phyloP scores from a whole-genome alignment of 1,140 invertebrate genomes.

The Drosophila obscura region DNA sequence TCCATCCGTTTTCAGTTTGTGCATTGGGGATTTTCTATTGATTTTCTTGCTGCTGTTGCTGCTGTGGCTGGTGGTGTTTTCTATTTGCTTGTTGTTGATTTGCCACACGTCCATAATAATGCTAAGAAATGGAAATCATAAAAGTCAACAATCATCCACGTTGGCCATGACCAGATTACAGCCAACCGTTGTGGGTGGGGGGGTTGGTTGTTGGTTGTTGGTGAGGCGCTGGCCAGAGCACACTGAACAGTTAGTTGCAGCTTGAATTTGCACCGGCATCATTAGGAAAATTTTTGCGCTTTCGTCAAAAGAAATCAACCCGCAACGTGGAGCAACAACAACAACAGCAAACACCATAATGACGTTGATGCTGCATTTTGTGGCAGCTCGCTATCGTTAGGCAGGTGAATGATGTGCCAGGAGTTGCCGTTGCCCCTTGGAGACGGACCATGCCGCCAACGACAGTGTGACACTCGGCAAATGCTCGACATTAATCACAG shows the following conservation, averaged over 20 bases:
- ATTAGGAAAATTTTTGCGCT: conserved; percentile 78
- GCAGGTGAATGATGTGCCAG: conserved; percentile 60
- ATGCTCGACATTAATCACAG: background rate
- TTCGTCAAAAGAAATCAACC: conserved; percentile 59
- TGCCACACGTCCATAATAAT: conserved; percentile 71
- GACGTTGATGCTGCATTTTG: conserved; percentile 69
- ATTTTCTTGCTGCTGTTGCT: conserved; percentile 48
- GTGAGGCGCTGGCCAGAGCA: background rate
- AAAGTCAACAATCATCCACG: conserved; percentile 70
- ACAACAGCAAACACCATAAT: conserved; percentile 43
- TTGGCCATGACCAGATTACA: conserved; percentile 68
- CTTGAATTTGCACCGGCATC: conserved; percentile 56
- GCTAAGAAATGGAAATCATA: conserved; percentile 78
- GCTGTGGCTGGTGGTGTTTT: conserved; percentile 45
- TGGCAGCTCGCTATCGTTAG: conserved; percentile 22
- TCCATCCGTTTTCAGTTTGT: conserved; percentile 28
- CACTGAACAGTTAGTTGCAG: conserved; percentile 42
- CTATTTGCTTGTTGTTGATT: conserved; percentile 69
- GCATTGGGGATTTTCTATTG: conserved; percentile 67
- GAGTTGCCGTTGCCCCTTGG: conserved; percentile 15
- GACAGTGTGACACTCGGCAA: background rate
- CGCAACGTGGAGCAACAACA: background rate
- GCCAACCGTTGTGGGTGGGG: background rate
- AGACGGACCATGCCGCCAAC: background rate
- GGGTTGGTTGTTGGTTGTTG: conserved; percentile 13